Evolutionary conservation across 2,113 vertebrate species (phyloP), one percentile per base, ranked within the genome.

Genomic region (Brachyhypopomus gauderio): DNA sequence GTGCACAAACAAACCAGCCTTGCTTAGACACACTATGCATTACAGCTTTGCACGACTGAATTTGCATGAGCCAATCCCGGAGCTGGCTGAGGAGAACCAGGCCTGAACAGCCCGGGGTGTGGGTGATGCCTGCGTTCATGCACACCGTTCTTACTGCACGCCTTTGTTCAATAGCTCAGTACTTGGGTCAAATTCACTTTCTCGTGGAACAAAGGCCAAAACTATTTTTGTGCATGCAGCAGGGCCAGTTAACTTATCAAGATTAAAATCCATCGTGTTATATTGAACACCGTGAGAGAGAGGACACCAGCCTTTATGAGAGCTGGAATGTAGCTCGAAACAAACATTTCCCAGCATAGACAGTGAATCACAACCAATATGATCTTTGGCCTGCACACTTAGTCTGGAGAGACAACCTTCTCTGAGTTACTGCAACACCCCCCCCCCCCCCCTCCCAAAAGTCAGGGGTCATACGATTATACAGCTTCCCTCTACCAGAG

Each of bases 81-180:
- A 48, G 23, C 59, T 77, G 36, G 63, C 5, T 11, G 7, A 60
- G 36, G 34, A 56, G 77, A 55, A 25, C 27, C 72, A 23, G 20
- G 74, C 5, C 19, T 41, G 60, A 79, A 67, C 56, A 71, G 48
- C 55, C 16, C 9, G 22, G 73, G 34, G 66, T 34, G 20, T 62
- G 34, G 30, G 72, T 38, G 84, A 36, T 67, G 69, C 83, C 27
- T 67, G 60, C 58, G 36, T 72, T 78, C 56, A 22, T 84, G 72
- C 69, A 76, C 74, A 59, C 59, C 67, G 63, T 36, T 3, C 14
- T 77, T 56, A 9, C 48, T 23, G 16, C 27, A 62, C 8, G 1
- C 8, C 16, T 72, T 60, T 55, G 69, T 64, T 80, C 27, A 64
- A 22, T 17, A 72, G 16, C 56, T 59, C 22, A 77, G 12, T 62